Evolutionary conservation across 1,140 invertebrate species (phyloP).

Genomic region (Neodiprion virginianus): DNA sequence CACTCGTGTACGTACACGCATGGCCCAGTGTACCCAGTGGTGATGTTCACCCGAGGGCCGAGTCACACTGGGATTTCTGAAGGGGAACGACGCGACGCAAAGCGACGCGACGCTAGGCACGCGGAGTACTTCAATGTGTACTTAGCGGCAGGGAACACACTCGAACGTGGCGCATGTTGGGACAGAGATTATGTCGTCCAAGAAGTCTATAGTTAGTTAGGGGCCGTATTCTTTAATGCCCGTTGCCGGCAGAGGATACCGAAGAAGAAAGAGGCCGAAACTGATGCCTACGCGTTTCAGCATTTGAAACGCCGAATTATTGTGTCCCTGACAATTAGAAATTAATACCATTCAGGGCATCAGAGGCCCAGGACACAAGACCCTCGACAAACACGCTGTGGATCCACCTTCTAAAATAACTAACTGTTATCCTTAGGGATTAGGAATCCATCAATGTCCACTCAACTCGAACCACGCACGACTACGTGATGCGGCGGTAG

Average conservation of each 20-base stretch:
- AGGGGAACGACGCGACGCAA: background rate
- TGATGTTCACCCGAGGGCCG: too few species aligned
- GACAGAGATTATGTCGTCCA: slow-evolving; percentile 48
- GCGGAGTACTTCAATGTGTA: slow-evolving; percentile 42
- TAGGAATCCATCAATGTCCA: slow-evolving; percentile 5
- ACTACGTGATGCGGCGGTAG: too few species aligned
- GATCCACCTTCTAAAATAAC: too few species aligned
- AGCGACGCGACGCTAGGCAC: background rate
- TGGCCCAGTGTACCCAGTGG: too few species aligned
- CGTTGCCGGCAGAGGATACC: too few species aligned
- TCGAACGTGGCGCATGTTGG: slow-evolving; percentile 37
- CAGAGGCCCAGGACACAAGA: background rate
- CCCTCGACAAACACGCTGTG: background rate
- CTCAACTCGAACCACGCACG: background rate
- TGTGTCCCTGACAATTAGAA: too few species aligned
- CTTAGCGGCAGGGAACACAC: slow-evolving; percentile 46
- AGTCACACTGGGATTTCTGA: too few species aligned
- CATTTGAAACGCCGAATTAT: too few species aligned
- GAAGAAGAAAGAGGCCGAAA: too few species aligned
- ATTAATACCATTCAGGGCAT: background rate
- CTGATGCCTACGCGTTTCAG: too few species aligned
- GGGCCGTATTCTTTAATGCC: slow-evolving; percentile 41
- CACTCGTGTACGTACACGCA: too few species aligned
- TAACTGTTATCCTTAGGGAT: background rate
- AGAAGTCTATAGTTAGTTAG: slow-evolving; percentile 51